A percentile compares a stretch with the other conserved stretches of the same genome.
Conservation (phyloP, 2,113 vertebrate species). For the Eurystomus gularis region DNA sequence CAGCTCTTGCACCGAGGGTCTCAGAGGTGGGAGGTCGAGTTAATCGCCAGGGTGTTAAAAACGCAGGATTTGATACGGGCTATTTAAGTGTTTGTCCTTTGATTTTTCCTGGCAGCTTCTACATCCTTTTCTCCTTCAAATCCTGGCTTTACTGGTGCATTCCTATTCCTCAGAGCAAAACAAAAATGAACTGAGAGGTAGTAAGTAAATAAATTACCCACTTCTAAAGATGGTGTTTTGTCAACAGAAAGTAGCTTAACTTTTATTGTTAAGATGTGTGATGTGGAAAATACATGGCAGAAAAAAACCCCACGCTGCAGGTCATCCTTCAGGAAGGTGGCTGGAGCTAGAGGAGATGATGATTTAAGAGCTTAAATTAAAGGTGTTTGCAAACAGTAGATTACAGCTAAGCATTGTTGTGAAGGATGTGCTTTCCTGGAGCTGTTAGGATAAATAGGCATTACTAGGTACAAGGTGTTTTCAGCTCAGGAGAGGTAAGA, state of each 20-base stretch:
- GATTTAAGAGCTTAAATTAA: background rate
- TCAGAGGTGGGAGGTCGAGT: conserved; percentile 39
- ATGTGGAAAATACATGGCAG: background rate
- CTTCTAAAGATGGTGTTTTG: background rate
- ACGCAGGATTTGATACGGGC: background rate
- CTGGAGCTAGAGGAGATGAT: background rate
- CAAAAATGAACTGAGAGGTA: background rate
- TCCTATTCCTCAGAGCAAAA: background rate
- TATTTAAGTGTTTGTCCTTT: background rate
- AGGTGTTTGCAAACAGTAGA: conserved; percentile 10
- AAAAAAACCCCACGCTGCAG: background rate
- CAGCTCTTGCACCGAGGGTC: background rate
- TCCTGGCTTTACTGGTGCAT: background rate
- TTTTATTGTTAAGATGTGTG: background rate
- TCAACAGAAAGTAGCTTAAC: background rate
- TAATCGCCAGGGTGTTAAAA: background rate
- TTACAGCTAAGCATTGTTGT: background rate
- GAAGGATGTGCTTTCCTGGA: background rate
- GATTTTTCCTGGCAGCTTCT: background rate
- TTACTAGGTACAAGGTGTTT: background rate
- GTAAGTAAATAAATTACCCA: background rate
- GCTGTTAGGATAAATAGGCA: background rate
- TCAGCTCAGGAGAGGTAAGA: background rate
- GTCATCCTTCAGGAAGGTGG: background rate
- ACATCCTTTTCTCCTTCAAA: conserved; percentile 14